phyloP scores from a whole-genome alignment of 2,113 vertebrate species.

The Nannobrachium achirus region DNA sequence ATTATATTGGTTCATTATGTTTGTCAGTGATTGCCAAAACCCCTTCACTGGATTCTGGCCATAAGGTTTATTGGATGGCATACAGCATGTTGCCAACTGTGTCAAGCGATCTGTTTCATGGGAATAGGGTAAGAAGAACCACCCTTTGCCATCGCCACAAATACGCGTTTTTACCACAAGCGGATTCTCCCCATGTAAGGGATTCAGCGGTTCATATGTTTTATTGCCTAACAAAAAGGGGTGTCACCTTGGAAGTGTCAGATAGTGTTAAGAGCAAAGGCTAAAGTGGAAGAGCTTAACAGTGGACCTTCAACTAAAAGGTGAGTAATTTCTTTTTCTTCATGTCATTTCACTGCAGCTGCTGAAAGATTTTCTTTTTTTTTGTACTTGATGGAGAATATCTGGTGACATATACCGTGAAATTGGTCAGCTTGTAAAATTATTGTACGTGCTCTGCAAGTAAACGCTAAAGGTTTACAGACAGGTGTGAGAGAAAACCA shows the following conservation, averaged over 20 bases:
- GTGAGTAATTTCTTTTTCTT: conserved; percentile 48
- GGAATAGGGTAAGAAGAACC: conserved; percentile 59
- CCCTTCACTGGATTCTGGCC: conserved; percentile 27
- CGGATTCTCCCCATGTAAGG: conserved; percentile 58
- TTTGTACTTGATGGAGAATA: too few species aligned
- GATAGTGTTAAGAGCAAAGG: conserved; percentile 34
- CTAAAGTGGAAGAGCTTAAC: conserved; percentile 24
- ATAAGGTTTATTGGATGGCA: conserved; percentile 51
- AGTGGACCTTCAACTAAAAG: background rate
- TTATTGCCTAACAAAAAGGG: conserved; percentile 72
- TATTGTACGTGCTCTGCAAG: too few species aligned
- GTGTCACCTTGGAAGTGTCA: conserved; percentile 31
- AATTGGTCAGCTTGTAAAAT: too few species aligned
- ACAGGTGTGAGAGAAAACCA: too few species aligned
- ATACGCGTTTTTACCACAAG: conserved; percentile 62
- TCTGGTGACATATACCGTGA: too few species aligned
- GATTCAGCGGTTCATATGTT: conserved; percentile 39
- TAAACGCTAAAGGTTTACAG: too few species aligned
- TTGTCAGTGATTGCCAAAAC: conserved; percentile 35
- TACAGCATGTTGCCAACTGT: conserved; percentile 56
- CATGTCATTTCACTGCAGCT: too few species aligned
- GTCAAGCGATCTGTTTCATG: conserved; percentile 68
- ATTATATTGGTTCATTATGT: conserved; percentile 3
- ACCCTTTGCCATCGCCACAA: conserved; percentile 34
- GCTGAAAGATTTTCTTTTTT: background rate